A percentile compares a stretch with the other conserved stretches of the same genome.
Conservation (phyloP, 2,888 invertebrate species). For the Dolomedes plantarius region DNA sequence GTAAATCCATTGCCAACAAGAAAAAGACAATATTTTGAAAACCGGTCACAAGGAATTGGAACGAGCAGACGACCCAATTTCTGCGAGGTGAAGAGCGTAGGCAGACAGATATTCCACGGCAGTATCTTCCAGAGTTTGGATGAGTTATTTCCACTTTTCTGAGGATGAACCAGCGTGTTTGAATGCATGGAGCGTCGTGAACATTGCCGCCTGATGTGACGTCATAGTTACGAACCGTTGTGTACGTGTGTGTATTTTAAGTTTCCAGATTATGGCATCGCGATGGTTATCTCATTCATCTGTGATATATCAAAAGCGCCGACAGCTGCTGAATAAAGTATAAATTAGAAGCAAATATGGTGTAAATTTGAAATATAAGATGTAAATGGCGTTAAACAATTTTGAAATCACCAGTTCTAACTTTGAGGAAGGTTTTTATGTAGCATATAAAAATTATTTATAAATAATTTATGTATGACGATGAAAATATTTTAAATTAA, state of each 20-base stretch:
- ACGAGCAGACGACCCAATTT: constrained; percentile 44
- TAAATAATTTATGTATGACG: too few relatives aligned
- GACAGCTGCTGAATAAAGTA: background rate
- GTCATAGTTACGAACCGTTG: background rate
- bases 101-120: background rate
- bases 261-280: background rate
- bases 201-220: background rate
- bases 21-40: constrained; percentile 26
- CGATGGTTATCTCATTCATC: background rate
- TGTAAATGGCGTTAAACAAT: too few relatives aligned
- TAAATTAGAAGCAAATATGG: too few relatives aligned
- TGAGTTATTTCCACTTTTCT: background rate
- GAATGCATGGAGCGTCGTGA: background rate
- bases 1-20: constrained; percentile 21
- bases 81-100: background rate
- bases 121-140: background rate
- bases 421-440: too few relatives aligned
- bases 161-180: background rate
- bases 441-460: too few relatives aligned
- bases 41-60: constrained; percentile 63
- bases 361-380: too few relatives aligned
- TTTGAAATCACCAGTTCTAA: too few relatives aligned
- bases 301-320: background rate
- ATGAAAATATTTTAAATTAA: too few relatives aligned
- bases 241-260: background rate